Conservation (phyloP, 2,113 vertebrate genomes). For the Calcarius ornatus region DNA sequence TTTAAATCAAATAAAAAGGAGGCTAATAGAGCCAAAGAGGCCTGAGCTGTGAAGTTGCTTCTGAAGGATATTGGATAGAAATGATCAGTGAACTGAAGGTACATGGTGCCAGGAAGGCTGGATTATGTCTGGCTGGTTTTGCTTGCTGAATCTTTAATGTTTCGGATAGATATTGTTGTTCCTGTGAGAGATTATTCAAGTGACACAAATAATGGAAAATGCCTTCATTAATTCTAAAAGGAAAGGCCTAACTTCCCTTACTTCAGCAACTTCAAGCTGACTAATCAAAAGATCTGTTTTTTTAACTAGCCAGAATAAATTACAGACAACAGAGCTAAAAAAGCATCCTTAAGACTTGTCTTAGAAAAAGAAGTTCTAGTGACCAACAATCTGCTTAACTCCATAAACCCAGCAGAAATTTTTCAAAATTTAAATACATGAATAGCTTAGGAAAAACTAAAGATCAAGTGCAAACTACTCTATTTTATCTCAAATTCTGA, state of each 20-base stretch:
- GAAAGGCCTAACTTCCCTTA: not conserved
- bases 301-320: not conserved
- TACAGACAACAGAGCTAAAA: not conserved
- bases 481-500: not conserved
- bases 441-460: not conserved
- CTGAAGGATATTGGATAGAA: conserved; percentile 25
- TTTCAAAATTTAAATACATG: not conserved
- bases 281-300: not conserved
- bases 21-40: conserved; percentile 13
- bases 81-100: conserved; percentile 31
- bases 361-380: not conserved
- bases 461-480: not conserved
- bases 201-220: conserved; percentile 7
- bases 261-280: not conserved
- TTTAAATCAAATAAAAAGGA: conserved; percentile 36
- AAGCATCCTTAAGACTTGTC: not conserved
- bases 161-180: not conserved
- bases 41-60: conserved; percentile 36
- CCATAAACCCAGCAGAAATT: not conserved
- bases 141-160: not conserved
- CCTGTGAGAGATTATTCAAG: conserved; percentile 1
- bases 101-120: not conserved
- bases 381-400: not conserved
- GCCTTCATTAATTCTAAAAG: not conserved
- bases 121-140: conserved; percentile 27